Base-by-base conservation (phyloP, 2,888 invertebrate genomes). In the Mimachlamys varia region DNA sequence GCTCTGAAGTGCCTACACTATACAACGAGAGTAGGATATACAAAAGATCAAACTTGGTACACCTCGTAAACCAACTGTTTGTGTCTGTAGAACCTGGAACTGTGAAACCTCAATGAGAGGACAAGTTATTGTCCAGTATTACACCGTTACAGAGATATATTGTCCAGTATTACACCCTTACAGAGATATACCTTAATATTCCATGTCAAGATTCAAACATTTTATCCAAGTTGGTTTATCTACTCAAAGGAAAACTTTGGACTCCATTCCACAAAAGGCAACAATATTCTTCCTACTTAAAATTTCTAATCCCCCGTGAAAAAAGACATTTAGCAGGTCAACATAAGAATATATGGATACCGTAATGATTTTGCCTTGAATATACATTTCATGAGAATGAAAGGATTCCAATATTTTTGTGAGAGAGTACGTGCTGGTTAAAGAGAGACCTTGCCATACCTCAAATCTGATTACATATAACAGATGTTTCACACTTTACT, bases 161-260 rank as follows among this genome's bases (percentile, higher is more conserved):
- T 50, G 15, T 50, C 7, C 50, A 50, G 15, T 50, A 50, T 50
- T 12, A 7, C 50, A 50, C 53, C 53, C 15, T 5, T 53, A 53
- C 53, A 53, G 17, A 17, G 5, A 13, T 53, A 53, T 53, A 13
- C 13, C 53, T 76, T 33, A 27, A 58, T n/a, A 17, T 53, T 53
- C 17, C 13, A 53, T 5, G 53, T 19, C 5, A 17, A 17, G 53
- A 5, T 17, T 53, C 22, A 62, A 62, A 22, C n/a, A 62, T 62
- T 22, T 10, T n/a, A 22, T 62, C n/a, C n/a, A 62, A 62, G n/a
- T 62, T 62, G 62, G 22, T 19, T 62, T 62, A 62, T n/a, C 7
- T n/a, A 62, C n/a, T 62, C 62, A 62, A 62, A 44, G 44, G 44
- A 44, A 44, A 62, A 62, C 62, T 33, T 76, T 76, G 76, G 76